Conservation (phyloP, 2,797 vertebrate genomes). For the Scomberomorus guttatus region DNA sequence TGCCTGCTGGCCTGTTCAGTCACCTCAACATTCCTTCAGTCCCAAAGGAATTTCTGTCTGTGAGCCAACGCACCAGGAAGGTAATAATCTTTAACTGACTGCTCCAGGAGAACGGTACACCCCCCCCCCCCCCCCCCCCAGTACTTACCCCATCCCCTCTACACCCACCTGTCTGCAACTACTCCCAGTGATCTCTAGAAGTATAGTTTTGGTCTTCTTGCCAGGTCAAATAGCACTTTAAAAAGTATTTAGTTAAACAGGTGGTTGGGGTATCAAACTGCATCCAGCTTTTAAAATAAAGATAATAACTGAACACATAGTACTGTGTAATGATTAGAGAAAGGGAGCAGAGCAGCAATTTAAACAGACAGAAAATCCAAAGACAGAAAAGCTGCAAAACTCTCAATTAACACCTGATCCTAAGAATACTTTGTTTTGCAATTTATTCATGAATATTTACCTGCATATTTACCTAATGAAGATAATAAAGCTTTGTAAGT, state of each 20-base stretch:
- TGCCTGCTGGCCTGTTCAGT: conserved; percentile 42
- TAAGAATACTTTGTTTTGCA: too few species aligned
- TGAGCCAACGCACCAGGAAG: conserved; percentile 21
- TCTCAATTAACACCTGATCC: too few species aligned
- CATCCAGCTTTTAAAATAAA: not conserved
- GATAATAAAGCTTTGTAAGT: too few species aligned
- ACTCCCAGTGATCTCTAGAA: not conserved
- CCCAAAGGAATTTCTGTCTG: conserved; percentile 49
- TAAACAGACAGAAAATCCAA: not conserved
- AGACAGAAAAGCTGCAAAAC: too few species aligned
- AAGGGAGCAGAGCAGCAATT: not conserved
- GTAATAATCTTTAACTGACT: conserved; percentile 30
- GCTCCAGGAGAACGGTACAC: not conserved
- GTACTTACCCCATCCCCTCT: not conserved
- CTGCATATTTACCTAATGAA: too few species aligned
- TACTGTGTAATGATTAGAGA: too few species aligned
- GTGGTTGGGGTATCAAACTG: not conserved
- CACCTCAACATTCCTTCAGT: conserved; percentile 60
- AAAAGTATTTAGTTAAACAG: not conserved
- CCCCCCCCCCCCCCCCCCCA: not conserved
- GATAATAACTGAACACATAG: not conserved
- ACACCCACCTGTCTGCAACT: conserved; percentile 2
- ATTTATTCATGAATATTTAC: too few species aligned
- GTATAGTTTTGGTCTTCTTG: not conserved
- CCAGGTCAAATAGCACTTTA: not conserved